Base-by-base conservation (phyloP, 1,140 invertebrate species). In the Elysia chlorotica region DNA sequence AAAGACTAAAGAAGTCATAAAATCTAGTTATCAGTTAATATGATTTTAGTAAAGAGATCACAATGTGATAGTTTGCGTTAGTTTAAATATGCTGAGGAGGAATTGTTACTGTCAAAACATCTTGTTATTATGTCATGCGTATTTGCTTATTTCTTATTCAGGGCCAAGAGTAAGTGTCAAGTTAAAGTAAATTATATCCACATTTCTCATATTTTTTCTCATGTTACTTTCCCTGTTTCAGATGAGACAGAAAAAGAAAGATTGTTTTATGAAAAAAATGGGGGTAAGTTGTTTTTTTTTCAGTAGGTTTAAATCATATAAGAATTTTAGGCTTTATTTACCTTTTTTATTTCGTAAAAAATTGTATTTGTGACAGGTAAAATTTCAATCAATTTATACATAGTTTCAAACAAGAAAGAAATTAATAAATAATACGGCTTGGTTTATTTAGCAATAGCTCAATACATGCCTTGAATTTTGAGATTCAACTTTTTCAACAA, bases 171-270 rank as follows among this genome's bases (percentile, higher is more conserved):
- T 57, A 28, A 23, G 5, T 28, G 5, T 57, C 41, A 56, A 21
- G n/a, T 66, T 41, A 2, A 31, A 30, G n/a, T n/a, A 56, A 33
- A 14, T 2, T n/a, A 17, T 28, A 21, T 37, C 30, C 25, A 31
- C 23, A 17, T 28, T 5, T 5, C 10, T 62, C 14, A 25, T 10
- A 53, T 21, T 25, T 35, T 17, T 53, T 10, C 31, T 23, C 10
- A 53, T 65, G 37, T 5, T 38, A 48, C 10, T 33, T 66, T 28
- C 28, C 53, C 1, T 65, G 36, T 71, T 75, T 25, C 70, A 77
- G 76, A 77, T 33, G 76, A 77, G 56, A 37, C 69, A n/a, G 56
- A 37, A 65, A 74, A 66, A 62, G 69, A 77, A 38, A 74, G 71
- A 56, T 53, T 48, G 28, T 77, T 74, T 30, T 77, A 72, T 59